Base-by-base conservation (phyloP, 2,888 invertebrate genomes). In the Hymenopus coronatus region DNA sequence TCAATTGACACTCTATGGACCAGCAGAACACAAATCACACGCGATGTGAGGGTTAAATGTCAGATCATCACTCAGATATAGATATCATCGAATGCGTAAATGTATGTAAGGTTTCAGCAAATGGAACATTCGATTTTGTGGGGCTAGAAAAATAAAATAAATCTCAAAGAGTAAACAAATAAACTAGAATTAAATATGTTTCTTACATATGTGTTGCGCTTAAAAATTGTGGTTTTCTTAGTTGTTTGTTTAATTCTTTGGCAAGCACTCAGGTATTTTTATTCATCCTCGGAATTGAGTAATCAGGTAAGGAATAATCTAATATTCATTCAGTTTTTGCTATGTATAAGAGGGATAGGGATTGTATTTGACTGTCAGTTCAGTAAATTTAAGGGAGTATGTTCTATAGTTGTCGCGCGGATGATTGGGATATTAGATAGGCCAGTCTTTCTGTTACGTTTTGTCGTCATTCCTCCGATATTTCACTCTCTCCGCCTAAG, bases 131-230 rank as follows among this genome's bases (percentile, higher is more conserved):
- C 6, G 3, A 70, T 20, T 20, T 14, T 70, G 4, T 70, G 54
- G 20, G 54, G 25, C 8, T 20, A 70, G 54, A 70, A 70, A 70
- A 70, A 20, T 20, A 20, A 70, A 70, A 70, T 40, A 70, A 0
- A 70, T 70, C 20, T 70, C 4, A 70, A 70, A 70, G 20, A 70
- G 54, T 15, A 70, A 70, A 70, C 4, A 70, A 54, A 54, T 70
- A 54, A 54, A 54, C 15, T 3, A 70, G 25, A 70, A 8, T 70
- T 95, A 96, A 33, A 9, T 27, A 88, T 88, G 88, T 28, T 83
- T 25, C 25, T 88, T 54, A 84, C 89, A 82, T 54, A 87, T 40
- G 88, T 89, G 40, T 40, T 89, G 40, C 84, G 89, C 20, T 54
- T 90, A 33, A 89, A 86, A 88, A 27, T 90, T 30, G 27, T 89